Percentiles rank a stretch among this genome's conserved stretches.
Evolutionary conservation across 2,113 vertebrate genomes (phyloP).

Genomic region (Nanorana parkeri): DNA sequence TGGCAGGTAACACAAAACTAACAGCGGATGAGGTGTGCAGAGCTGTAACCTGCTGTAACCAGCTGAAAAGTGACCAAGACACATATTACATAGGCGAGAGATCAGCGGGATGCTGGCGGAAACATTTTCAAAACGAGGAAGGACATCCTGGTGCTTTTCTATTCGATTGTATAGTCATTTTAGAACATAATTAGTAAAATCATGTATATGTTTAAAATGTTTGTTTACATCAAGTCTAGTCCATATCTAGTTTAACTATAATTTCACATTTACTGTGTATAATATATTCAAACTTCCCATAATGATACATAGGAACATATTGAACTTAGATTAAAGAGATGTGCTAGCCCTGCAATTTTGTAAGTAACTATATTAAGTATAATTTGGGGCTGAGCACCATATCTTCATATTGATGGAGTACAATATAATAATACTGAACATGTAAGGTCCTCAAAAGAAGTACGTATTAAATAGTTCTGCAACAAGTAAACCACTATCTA

Average conservation of each 20-base stretch:
- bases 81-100: conserved; percentile 12
- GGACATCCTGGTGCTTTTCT: not conserved
- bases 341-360: too few relatives aligned
- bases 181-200: conserved; percentile 8
- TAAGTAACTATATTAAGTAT: too few relatives aligned
- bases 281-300: too few relatives aligned
- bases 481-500: too few relatives aligned
- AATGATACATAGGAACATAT: too few relatives aligned
- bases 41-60: not conserved
- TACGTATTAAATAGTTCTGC: too few relatives aligned
- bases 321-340: too few relatives aligned
- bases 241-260: not conserved
- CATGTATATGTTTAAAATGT: not conserved
- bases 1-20: conserved; percentile 9
- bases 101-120: conserved; percentile 18
- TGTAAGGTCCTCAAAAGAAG: too few relatives aligned
- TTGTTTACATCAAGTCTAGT: not conserved
- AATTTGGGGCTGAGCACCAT: too few relatives aligned
- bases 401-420: too few relatives aligned
- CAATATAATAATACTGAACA: too few relatives aligned
- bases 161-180: conserved; percentile 6
- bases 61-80: conserved; percentile 33
- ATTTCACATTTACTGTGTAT: not conserved
- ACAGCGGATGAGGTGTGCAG: not conserved
- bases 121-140: not conserved